Evolutionary conservation across 2,113 vertebrate genomes (phyloP), one percentile per base, ranked within the genome.

Genomic region (Scomber japonicus): DNA sequence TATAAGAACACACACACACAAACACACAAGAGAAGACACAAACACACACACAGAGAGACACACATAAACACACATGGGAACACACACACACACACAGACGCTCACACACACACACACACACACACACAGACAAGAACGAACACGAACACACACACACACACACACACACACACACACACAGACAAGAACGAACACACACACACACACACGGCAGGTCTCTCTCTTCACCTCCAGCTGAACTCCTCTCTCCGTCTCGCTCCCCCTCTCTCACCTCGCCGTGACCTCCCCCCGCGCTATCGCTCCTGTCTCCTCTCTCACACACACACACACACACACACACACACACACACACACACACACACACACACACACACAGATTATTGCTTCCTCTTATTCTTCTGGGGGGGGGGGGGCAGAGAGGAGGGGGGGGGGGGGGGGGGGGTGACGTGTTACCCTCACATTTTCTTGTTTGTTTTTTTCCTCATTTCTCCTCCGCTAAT

Each of bases 301-400:
- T 88, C 59, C 86, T 49, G 81, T 89, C 91, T 90, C 83, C 68
- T 31, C 35, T 40, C 71, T 2, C 79, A 16, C 56, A 17, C 73
- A 46, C 66, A 50, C 67, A 2, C 72, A 27, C 75, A 27, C 60
- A 45, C 81, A 49, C 79, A 27, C 71, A 31, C 73, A 57, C 56
- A 17, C 62, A 46, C 50, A 48, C 63, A 11, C 71, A 48, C 57
- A 48, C 64, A 65, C 78, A 21, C 72, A 1, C 70, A 17, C 78
- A 21, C 78, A 48, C 86, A 53, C 88, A 74, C 87, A 75, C 81
- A 79, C 82, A 66, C 61, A 46, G 54, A 91, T 75, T 84, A 91
- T 92, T 90, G 85, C 89, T 90, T 91, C 87, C 88, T 93, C 82
- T 83, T 62, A 89, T 90, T 90, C 88, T 92, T 90, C 72, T 65